These are phyloP conservation scores for Hippocampus zosterae DNA, from an alignment of 2,113 vertebrate species.

Conservation along the genomic window DNA sequence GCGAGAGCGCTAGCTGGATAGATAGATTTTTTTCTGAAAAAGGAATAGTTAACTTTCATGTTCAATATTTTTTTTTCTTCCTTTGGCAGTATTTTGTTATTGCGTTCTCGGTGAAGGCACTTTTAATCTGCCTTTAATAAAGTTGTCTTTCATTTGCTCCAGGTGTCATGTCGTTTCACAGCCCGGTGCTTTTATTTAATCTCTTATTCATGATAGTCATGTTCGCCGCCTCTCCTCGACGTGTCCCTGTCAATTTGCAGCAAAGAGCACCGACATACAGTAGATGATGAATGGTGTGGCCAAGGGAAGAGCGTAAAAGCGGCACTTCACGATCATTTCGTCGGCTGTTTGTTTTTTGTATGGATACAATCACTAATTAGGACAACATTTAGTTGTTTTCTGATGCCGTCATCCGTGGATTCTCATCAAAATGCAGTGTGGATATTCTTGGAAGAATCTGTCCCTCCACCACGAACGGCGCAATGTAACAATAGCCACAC, in stretches of 20 bases:
- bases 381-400: not conserved
- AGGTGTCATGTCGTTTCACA: not conserved
- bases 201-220: conserved; percentile 42
- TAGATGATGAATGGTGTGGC: not conserved
- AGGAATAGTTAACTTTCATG: conserved; percentile 47
- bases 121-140: conserved; percentile 22
- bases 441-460: too few species aligned
- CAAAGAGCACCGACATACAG: conserved; percentile 37
- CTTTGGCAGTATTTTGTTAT: not conserved
- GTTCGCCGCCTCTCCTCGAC: conserved; percentile 13
- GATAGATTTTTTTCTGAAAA: conserved; percentile 48
- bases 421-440: too few species aligned
- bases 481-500: too few species aligned
- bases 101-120: conserved; percentile 1
- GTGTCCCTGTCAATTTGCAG: conserved; percentile 26
- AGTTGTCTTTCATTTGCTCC: conserved; percentile 21
- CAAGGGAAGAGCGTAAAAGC: not conserved
- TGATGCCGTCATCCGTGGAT: too few species aligned
- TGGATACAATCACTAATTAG: not conserved
- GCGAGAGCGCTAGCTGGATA: too few species aligned
- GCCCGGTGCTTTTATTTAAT: conserved; percentile 39
- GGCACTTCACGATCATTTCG: not conserved
- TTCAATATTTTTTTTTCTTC: not conserved
- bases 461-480: too few species aligned
- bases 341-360: not conserved